A percentile compares a stretch with the other conserved stretches of the same genome.
Evolutionary conservation across 1,140 invertebrate species (phyloP).

Genomic region (Harpegnathos saltator): DNA sequence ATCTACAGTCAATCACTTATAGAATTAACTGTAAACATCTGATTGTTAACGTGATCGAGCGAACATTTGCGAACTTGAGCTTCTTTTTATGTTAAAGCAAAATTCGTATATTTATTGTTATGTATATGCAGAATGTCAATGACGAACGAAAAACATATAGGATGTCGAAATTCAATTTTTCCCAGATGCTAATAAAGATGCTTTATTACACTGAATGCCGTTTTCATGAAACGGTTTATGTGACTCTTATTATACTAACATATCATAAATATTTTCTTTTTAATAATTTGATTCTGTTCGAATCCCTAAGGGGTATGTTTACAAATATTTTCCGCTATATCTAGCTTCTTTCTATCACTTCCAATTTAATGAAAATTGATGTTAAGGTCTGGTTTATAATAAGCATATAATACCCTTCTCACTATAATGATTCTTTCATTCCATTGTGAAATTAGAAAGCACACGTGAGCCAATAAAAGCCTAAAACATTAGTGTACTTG

Average conservation of each 20-base stretch:
- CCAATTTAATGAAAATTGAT: slow-evolving; percentile 32
- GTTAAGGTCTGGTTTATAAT: not conserved
- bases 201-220: slow-evolving; percentile 32
- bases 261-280: slow-evolving; percentile 50
- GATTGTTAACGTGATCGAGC: not conserved
- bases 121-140: slow-evolving; percentile 19
- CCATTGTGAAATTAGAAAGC: not conserved
- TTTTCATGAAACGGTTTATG: slow-evolving; percentile 24
- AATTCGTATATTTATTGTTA: slow-evolving; percentile 31
- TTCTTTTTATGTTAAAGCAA: slow-evolving; percentile 13
- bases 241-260: slow-evolving; percentile 57
- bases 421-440: not conserved
- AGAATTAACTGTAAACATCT: slow-evolving; percentile 38
- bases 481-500: too few species aligned
- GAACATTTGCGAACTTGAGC: slow-evolving; percentile 19
- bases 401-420: not conserved
- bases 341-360: not conserved
- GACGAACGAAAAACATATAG: slow-evolving; percentile 42
- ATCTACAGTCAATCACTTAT: not conserved
- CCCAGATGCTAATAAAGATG: slow-evolving; percentile 38
- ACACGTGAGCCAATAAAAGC: too few species aligned
- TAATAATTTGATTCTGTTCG: slow-evolving; percentile 46
- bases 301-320: not conserved
- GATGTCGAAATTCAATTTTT: slow-evolving; percentile 29
- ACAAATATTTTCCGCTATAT: slow-evolving; percentile 15